Evolutionary conservation across 2,888 invertebrate genomes (phyloP).

Genomic region (Stramonita haemastoma): DNA sequence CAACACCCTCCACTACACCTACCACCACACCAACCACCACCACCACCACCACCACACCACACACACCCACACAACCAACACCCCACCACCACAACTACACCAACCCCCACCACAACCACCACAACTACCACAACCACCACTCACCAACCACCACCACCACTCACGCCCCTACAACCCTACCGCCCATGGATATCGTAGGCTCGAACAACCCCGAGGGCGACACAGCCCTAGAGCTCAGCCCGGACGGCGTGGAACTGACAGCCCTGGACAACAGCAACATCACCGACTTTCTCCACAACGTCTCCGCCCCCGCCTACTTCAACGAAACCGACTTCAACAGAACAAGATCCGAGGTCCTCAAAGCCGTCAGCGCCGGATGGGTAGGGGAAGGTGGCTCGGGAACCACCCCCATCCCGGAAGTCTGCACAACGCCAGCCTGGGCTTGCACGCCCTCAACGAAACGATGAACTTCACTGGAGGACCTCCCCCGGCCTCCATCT

Average conservation of each 20-base stretch:
- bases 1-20: neutral
- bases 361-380: neutral
- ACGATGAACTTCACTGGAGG: neutral
- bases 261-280: neutral
- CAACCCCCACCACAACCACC: neutral
- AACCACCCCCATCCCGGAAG: neutral
- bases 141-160: neutral
- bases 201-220: neutral
- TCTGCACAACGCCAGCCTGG: neutral
- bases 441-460: neutral
- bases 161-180: neutral
- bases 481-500: neutral
- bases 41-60: neutral
- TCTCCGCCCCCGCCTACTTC: neutral
- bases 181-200: neutral
- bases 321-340: slow-evolving; percentile 37
- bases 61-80: neutral
- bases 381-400: neutral
- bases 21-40: neutral
- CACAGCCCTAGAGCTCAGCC: neutral
- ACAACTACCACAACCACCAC: neutral
- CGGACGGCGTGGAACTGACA: slow-evolving; percentile 19
- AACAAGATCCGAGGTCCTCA: slow-evolving; percentile 18
- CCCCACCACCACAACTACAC: neutral
- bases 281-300: slow-evolving; percentile 9